A percentile compares a stretch with the other conserved stretches of the same genome.
Evolutionary conservation across 2,888 invertebrate genomes (phyloP).

Genomic region (Pseudanteris insignis): DNA sequence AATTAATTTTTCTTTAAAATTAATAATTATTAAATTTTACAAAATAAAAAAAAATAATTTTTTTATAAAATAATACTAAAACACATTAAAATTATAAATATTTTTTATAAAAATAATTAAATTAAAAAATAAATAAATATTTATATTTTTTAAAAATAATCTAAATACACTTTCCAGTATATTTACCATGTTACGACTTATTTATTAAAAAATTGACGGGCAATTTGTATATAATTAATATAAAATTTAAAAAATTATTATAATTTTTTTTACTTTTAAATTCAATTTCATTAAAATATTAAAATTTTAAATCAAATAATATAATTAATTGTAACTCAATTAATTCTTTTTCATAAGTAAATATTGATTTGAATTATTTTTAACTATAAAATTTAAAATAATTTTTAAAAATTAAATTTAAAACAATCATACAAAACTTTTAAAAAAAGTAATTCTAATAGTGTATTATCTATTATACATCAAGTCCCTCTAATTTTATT

Average conservation of each 20-base stretch:
- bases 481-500: constrained; percentile 35
- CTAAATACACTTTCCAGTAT: constrained; percentile 34
- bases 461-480: constrained; percentile 36
- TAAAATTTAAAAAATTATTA: constrained; percentile 64
- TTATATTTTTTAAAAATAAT: constrained; percentile 17
- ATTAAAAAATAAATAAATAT: constrained; percentile 26
- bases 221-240: constrained; percentile 73
- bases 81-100: constrained; percentile 68
- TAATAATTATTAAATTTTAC: not conserved
- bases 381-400: constrained; percentile 69
- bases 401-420: constrained; percentile 45
- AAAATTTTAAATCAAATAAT: constrained; percentile 71
- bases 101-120: constrained; percentile 64
- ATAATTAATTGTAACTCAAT: constrained; percentile 41
- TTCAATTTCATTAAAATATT: constrained; percentile 72
- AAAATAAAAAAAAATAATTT: constrained; percentile 55
- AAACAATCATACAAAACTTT: constrained; percentile 43
- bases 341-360: constrained; percentile 72
- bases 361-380: constrained; percentile 71
- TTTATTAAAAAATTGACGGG: constrained; percentile 72
- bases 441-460: constrained; percentile 22
- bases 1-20: constrained; percentile 68
- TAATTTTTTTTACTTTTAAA: constrained; percentile 62
- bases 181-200: constrained; percentile 58
- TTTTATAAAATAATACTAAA: constrained; percentile 66